Percentiles rank a stretch among this genome's conserved stretches.
These are phyloP conservation scores for Scaptomyza parva DNA, from an alignment of 2,888 invertebrate species.

Conservation along the genomic window DNA sequence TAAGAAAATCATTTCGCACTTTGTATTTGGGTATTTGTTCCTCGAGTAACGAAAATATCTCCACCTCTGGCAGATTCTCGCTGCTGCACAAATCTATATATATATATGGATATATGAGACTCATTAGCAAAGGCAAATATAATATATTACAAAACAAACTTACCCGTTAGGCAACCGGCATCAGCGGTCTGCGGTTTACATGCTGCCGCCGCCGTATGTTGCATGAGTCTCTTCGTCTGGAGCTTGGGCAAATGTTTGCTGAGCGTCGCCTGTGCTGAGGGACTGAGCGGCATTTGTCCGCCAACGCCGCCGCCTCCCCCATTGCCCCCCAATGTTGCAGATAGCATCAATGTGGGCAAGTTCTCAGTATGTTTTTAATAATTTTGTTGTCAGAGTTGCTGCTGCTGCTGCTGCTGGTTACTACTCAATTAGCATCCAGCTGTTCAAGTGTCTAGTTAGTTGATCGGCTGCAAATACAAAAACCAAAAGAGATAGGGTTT, in stretches of 20 bases:
- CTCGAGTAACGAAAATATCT: slow-evolving; percentile 96
- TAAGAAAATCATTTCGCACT: slow-evolving; percentile 96
- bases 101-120: not conserved
- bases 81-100: slow-evolving; percentile 94
- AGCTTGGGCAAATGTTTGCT: slow-evolving; percentile 84
- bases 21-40: slow-evolving; percentile 98
- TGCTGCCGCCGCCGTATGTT: slow-evolving; percentile 49
- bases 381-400: not conserved
- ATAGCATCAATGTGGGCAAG: slow-evolving; percentile 75
- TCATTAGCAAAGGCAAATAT: slow-evolving; percentile 15
- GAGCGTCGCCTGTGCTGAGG: slow-evolving; percentile 84
- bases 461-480: slow-evolving; percentile 56
- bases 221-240: slow-evolving; percentile 82
- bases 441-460: slow-evolving; percentile 40
- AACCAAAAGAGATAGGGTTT: slow-evolving; percentile 28
- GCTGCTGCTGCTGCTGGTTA: slow-evolving; percentile 7
- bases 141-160: slow-evolving; percentile 7
- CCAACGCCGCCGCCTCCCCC: slow-evolving; percentile 61
- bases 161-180: slow-evolving; percentile 84
- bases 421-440: slow-evolving; percentile 27
- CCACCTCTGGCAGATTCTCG: slow-evolving; percentile 97
- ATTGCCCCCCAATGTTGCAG: slow-evolving; percentile 81
- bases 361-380: slow-evolving; percentile 7
- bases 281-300: slow-evolving; percentile 83
- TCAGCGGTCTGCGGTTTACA: slow-evolving; percentile 79